Evolutionary conservation across 2,888 invertebrate genomes (phyloP), one percentile per base, ranked within the genome.

Genomic region (Leptinotarsa tumamoca): DNA sequence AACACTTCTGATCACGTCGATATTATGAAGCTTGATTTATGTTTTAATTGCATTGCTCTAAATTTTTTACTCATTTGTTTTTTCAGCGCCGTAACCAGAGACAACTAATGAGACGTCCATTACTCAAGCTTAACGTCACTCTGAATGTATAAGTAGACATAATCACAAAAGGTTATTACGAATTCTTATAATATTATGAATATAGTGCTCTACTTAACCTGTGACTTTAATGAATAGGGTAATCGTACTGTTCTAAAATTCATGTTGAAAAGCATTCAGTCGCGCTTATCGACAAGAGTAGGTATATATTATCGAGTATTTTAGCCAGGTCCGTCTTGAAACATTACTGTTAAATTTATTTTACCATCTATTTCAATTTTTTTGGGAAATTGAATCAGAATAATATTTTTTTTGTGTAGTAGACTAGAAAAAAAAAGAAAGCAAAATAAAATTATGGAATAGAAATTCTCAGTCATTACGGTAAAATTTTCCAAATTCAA

Each of bases 121-220:
- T 56, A 69, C 18, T 56, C 27, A 14, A 56, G 50, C 58, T 70
- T 58, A 56, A 70, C 49, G 70, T 70, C 58, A 70, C 23, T 50
- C n/a, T 56, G 49, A 4, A 54, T 43, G 18, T 18, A 14, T 56
- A 69, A 69, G 43, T 33, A 17, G 27, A 43, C 56, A 56, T 33
- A 54, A 56, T 43, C 49, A 78, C 76, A 74, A 76, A 74, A 76
- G 71, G 70, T 72, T 58, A 76, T 76, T 74, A 69, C 51, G 71
- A 74, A 76, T 75, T 67, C 67, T 66, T 76, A 72, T 68, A 72
- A 71, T 71, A 71, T 71, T 67, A 74, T 78, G 76, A 78, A 78
- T 80, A 78, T 74, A 77, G 73, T 67, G 75, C 73, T 74, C 74
- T 77, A 73, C 77, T 80, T 78, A 76, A 78, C 75, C 78, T 70